Conservation (phyloP, 2,888 invertebrate genomes). For the Liopterus haemorrhoidalis region DNA sequence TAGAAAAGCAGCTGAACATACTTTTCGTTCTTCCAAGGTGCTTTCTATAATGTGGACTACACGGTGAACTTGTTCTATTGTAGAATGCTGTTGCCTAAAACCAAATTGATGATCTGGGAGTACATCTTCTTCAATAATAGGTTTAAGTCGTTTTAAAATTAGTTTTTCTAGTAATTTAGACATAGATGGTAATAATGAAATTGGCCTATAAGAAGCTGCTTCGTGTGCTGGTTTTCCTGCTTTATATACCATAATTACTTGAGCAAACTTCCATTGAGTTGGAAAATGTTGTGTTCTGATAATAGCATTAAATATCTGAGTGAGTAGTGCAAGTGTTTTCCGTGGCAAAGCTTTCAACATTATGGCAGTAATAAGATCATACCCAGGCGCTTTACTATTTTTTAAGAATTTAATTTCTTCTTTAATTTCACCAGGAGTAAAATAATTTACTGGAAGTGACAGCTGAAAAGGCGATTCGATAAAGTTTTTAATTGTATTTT, state of each 20-base stretch:
- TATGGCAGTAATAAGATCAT: conserved; percentile 27
- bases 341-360: conserved; percentile 29
- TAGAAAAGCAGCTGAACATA: too few relatives aligned
- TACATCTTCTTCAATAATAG: too few relatives aligned
- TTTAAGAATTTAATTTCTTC: conserved; percentile 12
- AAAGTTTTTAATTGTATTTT: conserved; percentile 13
- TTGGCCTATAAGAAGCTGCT: conserved; percentile 8
- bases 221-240: conserved; percentile 9
- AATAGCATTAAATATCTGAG: conserved; percentile 29
- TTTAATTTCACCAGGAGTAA: conserved; percentile 11
- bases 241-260: conserved; percentile 22
- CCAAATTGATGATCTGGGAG: too few relatives aligned
- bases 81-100: too few relatives aligned
- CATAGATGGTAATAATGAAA: conserved; percentile 7
- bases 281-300: conserved; percentile 28
- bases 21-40: too few relatives aligned
- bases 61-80: too few relatives aligned
- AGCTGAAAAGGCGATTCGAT: conserved; percentile 14
- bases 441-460: conserved; percentile 16
- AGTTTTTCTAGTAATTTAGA: too few relatives aligned
- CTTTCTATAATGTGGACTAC: too few relatives aligned
- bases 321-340: conserved; percentile 25
- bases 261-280: conserved; percentile 29
- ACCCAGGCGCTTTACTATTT: conserved; percentile 16
- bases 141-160: too few relatives aligned